phyloP scores from a whole-genome alignment of 2,888 invertebrate genomes.

The Onchidella celtica region DNA sequence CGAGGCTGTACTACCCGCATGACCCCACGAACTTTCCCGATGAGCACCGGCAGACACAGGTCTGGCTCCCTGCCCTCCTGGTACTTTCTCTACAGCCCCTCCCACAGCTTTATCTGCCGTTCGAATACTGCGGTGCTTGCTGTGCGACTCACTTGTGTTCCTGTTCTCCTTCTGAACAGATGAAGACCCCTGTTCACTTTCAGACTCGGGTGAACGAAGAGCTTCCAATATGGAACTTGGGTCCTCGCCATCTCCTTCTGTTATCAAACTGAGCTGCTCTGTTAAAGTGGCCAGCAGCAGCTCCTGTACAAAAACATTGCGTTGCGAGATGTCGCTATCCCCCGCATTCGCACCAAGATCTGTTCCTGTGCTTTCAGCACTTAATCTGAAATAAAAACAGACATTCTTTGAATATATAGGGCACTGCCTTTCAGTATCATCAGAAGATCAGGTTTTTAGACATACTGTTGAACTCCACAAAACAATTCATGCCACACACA shows the following conservation, averaged over 20 bases:
- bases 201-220: conserved; percentile 56
- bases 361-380: conserved; percentile 38
- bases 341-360: conserved; percentile 34
- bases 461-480: too few relatives aligned
- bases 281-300: conserved; percentile 85
- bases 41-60: conserved; percentile 38
- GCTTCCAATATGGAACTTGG: conserved; percentile 58
- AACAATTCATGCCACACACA: too few relatives aligned
- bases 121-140: conserved; percentile 26
- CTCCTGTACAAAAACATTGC: conserved; percentile 87
- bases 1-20: conserved; percentile 13
- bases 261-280: conserved; percentile 70
- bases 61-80: conserved; percentile 24
- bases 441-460: too few relatives aligned
- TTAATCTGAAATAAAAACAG: conserved; percentile 30
- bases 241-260: conserved; percentile 57
- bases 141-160: conserved; percentile 42
- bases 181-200: conserved; percentile 47
- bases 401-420: too few relatives aligned
- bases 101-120: conserved; percentile 35
- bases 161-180: conserved; percentile 43
- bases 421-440: too few relatives aligned
- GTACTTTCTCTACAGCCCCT: conserved; percentile 42
- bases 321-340: conserved; percentile 82
- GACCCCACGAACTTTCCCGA: conserved; percentile 41